Conservation (phyloP, 1,140 invertebrate species). For the Brachionus paranguensis region DNA sequence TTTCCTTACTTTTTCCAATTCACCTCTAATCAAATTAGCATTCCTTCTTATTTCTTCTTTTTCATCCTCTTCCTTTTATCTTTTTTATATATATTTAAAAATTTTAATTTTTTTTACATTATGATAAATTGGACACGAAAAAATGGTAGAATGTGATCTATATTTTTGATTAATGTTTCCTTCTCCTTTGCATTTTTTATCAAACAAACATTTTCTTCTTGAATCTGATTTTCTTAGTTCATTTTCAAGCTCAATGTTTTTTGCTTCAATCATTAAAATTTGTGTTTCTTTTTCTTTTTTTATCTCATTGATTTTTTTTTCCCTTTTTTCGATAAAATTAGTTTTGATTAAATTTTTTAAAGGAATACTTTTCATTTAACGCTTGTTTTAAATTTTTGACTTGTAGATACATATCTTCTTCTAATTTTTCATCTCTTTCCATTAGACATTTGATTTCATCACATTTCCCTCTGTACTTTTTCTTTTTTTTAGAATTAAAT, state of each 20-base stretch:
- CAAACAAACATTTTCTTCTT: not conserved
- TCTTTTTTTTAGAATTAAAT: not conserved
- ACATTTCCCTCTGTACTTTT: not conserved
- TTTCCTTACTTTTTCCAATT: not conserved
- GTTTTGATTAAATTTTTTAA: not conserved
- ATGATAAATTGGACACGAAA: not conserved
- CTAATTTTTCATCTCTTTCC: not conserved
- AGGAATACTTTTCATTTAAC: not conserved
- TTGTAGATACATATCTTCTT: not conserved
- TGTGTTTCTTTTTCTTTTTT: not conserved
- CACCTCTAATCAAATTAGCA: not conserved
- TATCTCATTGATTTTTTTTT: not conserved
- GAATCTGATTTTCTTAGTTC: not conserved
- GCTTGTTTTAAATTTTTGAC: not conserved
- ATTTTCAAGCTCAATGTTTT: not conserved
- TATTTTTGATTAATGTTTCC: not conserved
- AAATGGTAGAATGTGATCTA: not conserved
- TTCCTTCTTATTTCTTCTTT: not conserved
- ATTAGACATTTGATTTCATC: not conserved
- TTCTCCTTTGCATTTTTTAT: not conserved
- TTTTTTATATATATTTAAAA: not conserved
- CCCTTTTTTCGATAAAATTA: not conserved
- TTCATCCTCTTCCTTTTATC: not conserved
- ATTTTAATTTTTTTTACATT: not conserved
- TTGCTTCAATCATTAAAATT: not conserved